Evolutionary conservation across 2,113 vertebrate genomes (phyloP), one percentile per base, ranked within the genome.

Genomic region (Larimichthys polyactis): DNA sequence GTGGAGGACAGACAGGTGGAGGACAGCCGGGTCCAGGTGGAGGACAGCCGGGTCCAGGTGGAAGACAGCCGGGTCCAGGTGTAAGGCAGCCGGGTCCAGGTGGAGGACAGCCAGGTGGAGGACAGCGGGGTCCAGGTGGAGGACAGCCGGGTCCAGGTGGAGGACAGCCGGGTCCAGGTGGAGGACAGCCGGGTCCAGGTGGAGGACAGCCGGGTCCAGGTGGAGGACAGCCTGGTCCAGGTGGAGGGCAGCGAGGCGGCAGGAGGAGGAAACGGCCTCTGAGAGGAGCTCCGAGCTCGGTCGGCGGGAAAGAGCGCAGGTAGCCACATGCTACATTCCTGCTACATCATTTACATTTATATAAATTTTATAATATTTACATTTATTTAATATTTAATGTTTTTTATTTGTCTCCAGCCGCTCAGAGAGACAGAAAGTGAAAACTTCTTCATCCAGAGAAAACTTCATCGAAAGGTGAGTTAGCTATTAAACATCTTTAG

Each of bases 381-480:
- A 3, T 2, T 19, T 29, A 1, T 22, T 4, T 3, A 17, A 57
- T 1, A 0, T 11, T n/a, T 11, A 0, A 19, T 15, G 15, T 27
- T 0, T 15, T 40, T 22, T 29, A 4, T 62, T 60, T 68, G 4
- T 52, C 9, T 64, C 0, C 4, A 70, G 64, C 1, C 24, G 5
- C 2, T 12, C 24, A 12, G 5, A 43, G 1, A 43, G 11, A 32
- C 15, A 11, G 3, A 24, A 36, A 49, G 27, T 27, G 27, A 27
- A 27, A 27, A 0, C 17, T 27, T 1, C 40, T n/a, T n/a, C n/a
- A 19, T 19, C 44, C 3, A 20, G 51, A 4, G 58, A 71, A 11
- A 86, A 59, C 57, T 1, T 71, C 0, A 0, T 91, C 2, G 87
- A 91, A 63, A 87, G 74, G 91, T 91, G 32, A 79, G 59, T 60